Conservation (phyloP, 2,888 invertebrate genomes). For the Hypena proboscidalis region DNA sequence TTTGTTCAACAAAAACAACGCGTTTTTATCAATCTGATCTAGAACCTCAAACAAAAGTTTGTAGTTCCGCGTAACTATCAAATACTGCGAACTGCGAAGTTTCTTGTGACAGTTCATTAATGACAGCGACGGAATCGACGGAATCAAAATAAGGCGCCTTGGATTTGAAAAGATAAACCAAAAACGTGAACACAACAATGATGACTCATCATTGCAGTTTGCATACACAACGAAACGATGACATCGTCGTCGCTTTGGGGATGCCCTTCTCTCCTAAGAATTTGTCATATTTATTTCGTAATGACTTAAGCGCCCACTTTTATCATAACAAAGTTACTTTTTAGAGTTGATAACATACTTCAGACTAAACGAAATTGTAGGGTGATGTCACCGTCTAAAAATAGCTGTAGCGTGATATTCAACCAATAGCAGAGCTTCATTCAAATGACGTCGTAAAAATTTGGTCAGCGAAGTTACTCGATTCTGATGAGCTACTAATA, state of each 20-base stretch:
- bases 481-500: conserved; percentile 13
- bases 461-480: conserved; percentile 22
- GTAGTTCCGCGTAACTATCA: conserved; percentile 53
- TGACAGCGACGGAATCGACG: conserved; percentile 60
- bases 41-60: conserved; percentile 46
- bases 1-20: conserved; percentile 43
- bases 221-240: conserved; percentile 53
- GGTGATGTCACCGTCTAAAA: conserved; percentile 77
- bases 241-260: conserved; percentile 77
- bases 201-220: conserved; percentile 76
- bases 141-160: conserved; percentile 64
- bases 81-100: conserved; percentile 55
- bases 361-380: conserved; percentile 59
- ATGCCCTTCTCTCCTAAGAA: conserved; percentile 80
- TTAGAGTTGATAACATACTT: conserved; percentile 49
- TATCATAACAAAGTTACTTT: conserved; percentile 55
- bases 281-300: conserved; percentile 54
- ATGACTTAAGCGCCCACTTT: conserved; percentile 63
- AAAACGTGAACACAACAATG: conserved; percentile 75
- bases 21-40: conserved; percentile 37
- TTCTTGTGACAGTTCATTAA: conserved; percentile 68
- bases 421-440: conserved; percentile 61
- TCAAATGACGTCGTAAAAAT: conserved; percentile 58
- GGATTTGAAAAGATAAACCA: conserved; percentile 59
- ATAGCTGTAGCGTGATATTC: conserved; percentile 72